A percentile compares a stretch with the other conserved stretches of the same genome.
phyloP scores from a whole-genome alignment of 2,888 invertebrate species.

The Criorhina ranunculi region DNA sequence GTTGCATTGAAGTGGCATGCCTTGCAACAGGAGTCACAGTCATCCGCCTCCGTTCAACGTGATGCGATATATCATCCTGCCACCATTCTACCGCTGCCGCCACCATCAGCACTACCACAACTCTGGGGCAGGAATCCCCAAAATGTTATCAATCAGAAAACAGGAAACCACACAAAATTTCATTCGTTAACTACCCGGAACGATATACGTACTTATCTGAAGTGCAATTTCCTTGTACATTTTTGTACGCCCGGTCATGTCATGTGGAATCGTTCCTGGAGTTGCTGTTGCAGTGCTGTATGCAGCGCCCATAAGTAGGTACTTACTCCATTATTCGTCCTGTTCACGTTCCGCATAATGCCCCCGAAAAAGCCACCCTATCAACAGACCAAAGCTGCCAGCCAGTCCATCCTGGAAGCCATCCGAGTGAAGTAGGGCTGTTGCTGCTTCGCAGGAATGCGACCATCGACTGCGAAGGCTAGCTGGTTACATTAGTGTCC shows the following conservation, averaged over 20 bases:
- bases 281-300: slow-evolving; percentile 37
- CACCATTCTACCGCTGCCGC: slow-evolving; percentile 29
- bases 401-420: slow-evolving; percentile 45
- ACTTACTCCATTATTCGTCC: slow-evolving; percentile 76
- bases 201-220: slow-evolving; percentile 77
- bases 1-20: slow-evolving; percentile 40
- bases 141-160: slow-evolving; percentile 79
- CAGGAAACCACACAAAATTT: slow-evolving; percentile 78
- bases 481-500: slow-evolving; percentile 47
- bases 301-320: slow-evolving; percentile 74
- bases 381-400: slow-evolving; percentile 50
- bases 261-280: slow-evolving; percentile 61
- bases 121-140: slow-evolving; percentile 45
- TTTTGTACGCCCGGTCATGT: slow-evolving; percentile 75
- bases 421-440: slow-evolving; percentile 49
- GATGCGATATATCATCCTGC: slow-evolving; percentile 65
- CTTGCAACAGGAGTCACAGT: slow-evolving; percentile 54
- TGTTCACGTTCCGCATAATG: slow-evolving; percentile 76
- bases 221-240: slow-evolving; percentile 78
- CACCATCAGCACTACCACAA: slow-evolving; percentile 3
- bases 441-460: slow-evolving; percentile 58
- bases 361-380: slow-evolving; percentile 66
- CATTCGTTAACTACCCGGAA: slow-evolving; percentile 78
- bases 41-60: slow-evolving; percentile 24
- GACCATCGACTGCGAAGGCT: slow-evolving; percentile 53